Percentiles rank a stretch among this genome's conserved stretches.
These are phyloP conservation scores for Protonibea diacanthus DNA, from an alignment of 2,797 vertebrate species.

Conservation along the genomic window DNA sequence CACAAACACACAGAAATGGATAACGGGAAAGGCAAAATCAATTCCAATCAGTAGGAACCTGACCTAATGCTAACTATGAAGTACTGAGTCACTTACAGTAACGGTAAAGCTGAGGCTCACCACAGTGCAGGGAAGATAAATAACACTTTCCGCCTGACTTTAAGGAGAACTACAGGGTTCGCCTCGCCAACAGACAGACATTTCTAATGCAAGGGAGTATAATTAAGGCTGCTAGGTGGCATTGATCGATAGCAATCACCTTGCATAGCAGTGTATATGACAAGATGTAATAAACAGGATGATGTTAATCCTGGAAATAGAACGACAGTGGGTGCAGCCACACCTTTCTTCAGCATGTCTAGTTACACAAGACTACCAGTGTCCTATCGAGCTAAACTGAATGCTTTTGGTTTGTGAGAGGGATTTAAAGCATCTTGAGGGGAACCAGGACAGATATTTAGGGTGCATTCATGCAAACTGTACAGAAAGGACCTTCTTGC, in stretches of 20 bases:
- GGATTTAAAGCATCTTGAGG: slow-evolving; percentile 4
- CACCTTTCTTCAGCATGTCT: no score
- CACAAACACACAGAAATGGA: slow-evolving; percentile 53
- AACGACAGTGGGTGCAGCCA: no score
- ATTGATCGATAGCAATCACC: slow-evolving; percentile 42
- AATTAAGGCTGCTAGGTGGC: slow-evolving; percentile 9
- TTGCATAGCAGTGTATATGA: slow-evolving; percentile 7
- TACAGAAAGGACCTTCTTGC: not conserved
- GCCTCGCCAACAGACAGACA: slow-evolving; percentile 3
- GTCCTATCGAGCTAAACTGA: not conserved
- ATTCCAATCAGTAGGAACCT: slow-evolving; percentile 71
- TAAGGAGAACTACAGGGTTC: slow-evolving; percentile 18
- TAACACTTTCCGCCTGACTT: slow-evolving; percentile 38
- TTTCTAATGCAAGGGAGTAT: slow-evolving; percentile 20
- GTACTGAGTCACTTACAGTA: slow-evolving; percentile 51
- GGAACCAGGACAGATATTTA: not conserved
- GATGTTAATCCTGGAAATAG: slow-evolving; percentile 12
- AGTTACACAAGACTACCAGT: not conserved
- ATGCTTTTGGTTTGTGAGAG: slow-evolving; percentile 12
- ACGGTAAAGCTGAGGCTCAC: slow-evolving; percentile 43
- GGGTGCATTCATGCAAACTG: not conserved
- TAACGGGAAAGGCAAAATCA: slow-evolving; percentile 67
- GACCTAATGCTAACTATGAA: slow-evolving; percentile 62
- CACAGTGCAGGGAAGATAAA: slow-evolving; percentile 55
- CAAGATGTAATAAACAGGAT: slow-evolving; percentile 17